Evolutionary conservation across 1,140 invertebrate species (phyloP).

Genomic region (Drosophila pruinosa): DNA sequence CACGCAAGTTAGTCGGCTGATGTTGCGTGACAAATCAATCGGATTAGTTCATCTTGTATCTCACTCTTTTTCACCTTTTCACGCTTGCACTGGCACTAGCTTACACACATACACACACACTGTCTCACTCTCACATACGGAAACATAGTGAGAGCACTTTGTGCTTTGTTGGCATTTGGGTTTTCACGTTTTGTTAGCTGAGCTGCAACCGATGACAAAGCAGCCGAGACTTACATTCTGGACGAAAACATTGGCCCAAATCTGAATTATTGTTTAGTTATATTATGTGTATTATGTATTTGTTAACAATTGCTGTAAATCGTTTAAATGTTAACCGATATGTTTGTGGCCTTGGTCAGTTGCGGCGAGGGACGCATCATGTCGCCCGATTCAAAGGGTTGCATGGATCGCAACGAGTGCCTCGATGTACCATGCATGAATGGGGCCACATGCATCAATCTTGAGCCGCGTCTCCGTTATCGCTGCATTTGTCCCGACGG

Average conservation of each 20-base stretch:
- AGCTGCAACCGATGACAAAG: neutral
- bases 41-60: slow-evolving; percentile 50
- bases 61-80: slow-evolving; percentile 38
- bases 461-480: slow-evolving; percentile 92
- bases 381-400: slow-evolving; percentile 94
- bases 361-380: slow-evolving; percentile 95
- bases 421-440: slow-evolving; percentile 95
- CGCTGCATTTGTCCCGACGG: slow-evolving; percentile 94
- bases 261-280: neutral
- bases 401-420: slow-evolving; percentile 97
- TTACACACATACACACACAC: slow-evolving; percentile 7
- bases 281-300: neutral
- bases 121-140: neutral
- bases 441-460: slow-evolving; percentile 94
- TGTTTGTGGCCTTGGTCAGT: slow-evolving; percentile 83
- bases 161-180: slow-evolving; percentile 21
- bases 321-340: neutral
- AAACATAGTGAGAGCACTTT: neutral
- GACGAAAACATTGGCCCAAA: slow-evolving; percentile 21
- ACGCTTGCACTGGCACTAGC: slow-evolving; percentile 39
- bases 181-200: slow-evolving; percentile 11
- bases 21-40: slow-evolving; percentile 79
- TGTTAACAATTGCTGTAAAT: neutral
- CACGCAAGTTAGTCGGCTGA: slow-evolving; percentile 60
- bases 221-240: slow-evolving; percentile 7